phyloP scores from a whole-genome alignment of 2,113 vertebrate species.

The Sander vitreus region DNA sequence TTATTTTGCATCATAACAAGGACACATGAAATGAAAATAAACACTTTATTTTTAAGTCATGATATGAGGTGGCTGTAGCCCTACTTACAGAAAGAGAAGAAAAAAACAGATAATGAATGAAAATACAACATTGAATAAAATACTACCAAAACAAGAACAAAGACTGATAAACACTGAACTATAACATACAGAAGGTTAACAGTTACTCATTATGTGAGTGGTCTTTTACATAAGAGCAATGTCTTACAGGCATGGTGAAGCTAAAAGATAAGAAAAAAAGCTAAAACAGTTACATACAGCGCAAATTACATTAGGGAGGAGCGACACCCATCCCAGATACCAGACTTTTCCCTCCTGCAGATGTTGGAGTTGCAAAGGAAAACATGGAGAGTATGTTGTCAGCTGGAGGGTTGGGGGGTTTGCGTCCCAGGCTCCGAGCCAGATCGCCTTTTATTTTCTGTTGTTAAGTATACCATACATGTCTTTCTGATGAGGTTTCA shows the following conservation, averaged over 20 bases:
- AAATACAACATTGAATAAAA: neutral
- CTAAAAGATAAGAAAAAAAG: neutral
- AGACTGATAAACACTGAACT: neutral
- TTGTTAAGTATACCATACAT: conserved; percentile 41
- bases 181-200: neutral
- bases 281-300: neutral
- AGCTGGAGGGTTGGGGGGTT: neutral
- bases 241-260: neutral
- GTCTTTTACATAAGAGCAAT: neutral
- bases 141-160: neutral
- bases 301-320: neutral
- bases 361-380: neutral
- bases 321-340: neutral
- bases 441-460: neutral
- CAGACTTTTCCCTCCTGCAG: neutral
- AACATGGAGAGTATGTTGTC: neutral
- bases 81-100: neutral
- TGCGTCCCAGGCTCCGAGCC: too few relatives aligned
- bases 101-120: neutral
- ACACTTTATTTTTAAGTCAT: neutral
- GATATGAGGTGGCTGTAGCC: neutral
- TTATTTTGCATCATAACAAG: neutral
- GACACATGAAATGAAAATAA: too few relatives aligned
- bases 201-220: neutral
- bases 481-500: conserved; percentile 2